Percentiles rank a stretch among this genome's conserved stretches.
phyloP scores from a whole-genome alignment of 37 sponge, comb jelly and placozoan genomes.

The Axinella damicornis region DNA sequence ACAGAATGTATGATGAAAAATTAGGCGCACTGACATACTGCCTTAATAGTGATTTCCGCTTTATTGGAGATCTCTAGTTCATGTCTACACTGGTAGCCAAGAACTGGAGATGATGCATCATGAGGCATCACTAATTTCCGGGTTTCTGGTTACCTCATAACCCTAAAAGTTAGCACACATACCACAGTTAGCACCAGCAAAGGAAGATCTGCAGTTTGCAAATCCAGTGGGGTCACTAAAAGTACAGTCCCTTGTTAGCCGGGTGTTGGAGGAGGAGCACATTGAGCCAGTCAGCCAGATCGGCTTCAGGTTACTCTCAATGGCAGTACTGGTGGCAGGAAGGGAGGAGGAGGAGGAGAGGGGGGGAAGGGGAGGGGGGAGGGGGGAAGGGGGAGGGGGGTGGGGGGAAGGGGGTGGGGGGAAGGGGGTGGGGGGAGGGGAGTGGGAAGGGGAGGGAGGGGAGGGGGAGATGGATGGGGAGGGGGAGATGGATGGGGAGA shows the following conservation, averaged over 20 bases:
- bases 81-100: too few species aligned
- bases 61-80: too few species aligned
- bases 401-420: too few species aligned
- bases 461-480: not conserved
- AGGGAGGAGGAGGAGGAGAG: not conserved
- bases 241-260: too few species aligned
- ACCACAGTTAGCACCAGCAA: constrained; percentile 42
- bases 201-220: not conserved
- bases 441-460: not conserved
- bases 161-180: not conserved
- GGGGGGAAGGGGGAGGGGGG: too few species aligned
- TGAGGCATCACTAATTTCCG: not conserved
- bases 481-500: not conserved
- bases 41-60: too few species aligned
- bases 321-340: not conserved
- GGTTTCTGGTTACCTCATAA: too few species aligned
- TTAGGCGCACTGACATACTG: too few species aligned
- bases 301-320: constrained; percentile 48
- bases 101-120: too few species aligned
- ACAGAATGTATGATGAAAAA: too few species aligned
- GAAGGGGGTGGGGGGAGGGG: not conserved
- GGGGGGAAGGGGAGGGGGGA: too few species aligned
- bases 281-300: constrained; percentile 1
- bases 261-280: not conserved
- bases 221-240: not conserved